Base-by-base conservation (phyloP, 2,113 vertebrate species). In the Scomber japonicus region DNA sequence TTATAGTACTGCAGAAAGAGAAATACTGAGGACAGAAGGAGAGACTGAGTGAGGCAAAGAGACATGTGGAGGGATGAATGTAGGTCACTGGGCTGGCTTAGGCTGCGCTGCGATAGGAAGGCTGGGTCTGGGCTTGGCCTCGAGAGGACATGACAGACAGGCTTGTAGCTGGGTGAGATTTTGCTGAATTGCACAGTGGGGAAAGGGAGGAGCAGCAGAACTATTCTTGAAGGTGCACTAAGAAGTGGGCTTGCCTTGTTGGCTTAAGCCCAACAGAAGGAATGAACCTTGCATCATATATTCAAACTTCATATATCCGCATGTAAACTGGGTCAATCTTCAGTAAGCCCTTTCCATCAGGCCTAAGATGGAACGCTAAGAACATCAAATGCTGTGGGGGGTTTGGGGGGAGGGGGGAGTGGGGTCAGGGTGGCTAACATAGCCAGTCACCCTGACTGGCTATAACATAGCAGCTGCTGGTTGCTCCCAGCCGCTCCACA, bases 271-370 rank as follows among this genome's bases (percentile, higher is more conserved):
- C 3, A 12, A 35, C n/a, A 51, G 65, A 8, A 17, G 51, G 35
- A 66, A 71, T 46, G n/a, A 9, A 56, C 46, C 31, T 40, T 27
- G n/a, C 17, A 44, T 53, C 4, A 4, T 62, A 65, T 70, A 68
- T 69, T 59, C 54, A 54, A 78, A 67, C 71, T 71, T 83, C 59
- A 72, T 51, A 64, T 11, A 57, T 66, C 8, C 10, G 21, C 62
- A 56, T 71, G 60, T 82, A 83, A 92, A 88, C 74, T 88, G 78
- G 86, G 83, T 88, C 85, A 90, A 65, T 87, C 88, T 83, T 71
- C 63, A 49, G 57, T 88, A 88, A 91, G 67, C 72, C 62, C 55
- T 72, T 74, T 84, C 71, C 73, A 83, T 85, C 81, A 67, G 81
- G 50, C 61, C 69, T 27, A 27, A 27, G 24, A 27, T 27, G 24